These are phyloP conservation scores for Ptycholaimellus sp. DNA, from an alignment of 2,888 invertebrate genomes.

Conservation along the genomic window DNA sequence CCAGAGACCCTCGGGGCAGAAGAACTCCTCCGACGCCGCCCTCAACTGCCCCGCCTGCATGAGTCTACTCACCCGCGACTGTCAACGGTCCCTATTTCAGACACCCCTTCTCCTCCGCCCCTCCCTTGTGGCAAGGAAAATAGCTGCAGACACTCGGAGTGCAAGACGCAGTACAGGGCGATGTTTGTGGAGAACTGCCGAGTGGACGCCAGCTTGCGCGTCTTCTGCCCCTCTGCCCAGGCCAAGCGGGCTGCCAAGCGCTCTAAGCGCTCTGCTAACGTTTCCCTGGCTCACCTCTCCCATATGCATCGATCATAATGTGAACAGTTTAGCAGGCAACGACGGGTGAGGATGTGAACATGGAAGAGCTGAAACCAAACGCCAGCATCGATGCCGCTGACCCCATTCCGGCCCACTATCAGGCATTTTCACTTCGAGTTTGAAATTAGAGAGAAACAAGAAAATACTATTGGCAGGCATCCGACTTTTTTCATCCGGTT, in stretches of 20 bases:
- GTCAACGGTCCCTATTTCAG: slow-evolving; percentile 30
- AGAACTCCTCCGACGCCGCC: slow-evolving; percentile 37
- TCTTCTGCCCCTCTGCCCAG: slow-evolving; percentile 15
- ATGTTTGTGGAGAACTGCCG: slow-evolving; percentile 39
- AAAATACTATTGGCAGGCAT: slow-evolving; percentile 5
- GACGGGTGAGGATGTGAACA: neutral
- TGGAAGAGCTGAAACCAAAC: neutral
- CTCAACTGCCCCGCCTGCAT: slow-evolving; percentile 39
- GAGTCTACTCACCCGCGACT: slow-evolving; percentile 36
- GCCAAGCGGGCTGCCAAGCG: slow-evolving; percentile 1
- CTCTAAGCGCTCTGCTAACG: neutral
- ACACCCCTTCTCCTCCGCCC: neutral
- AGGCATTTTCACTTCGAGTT: too few species aligned
- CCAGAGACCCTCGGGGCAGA: too few species aligned
- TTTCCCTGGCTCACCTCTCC: neutral
- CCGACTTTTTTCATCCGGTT: slow-evolving; percentile 33
- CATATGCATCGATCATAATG: neutral
- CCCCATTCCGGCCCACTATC: too few species aligned
- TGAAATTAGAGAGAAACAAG: too few species aligned
- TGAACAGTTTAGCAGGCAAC: neutral
- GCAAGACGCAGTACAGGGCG: slow-evolving; percentile 36
- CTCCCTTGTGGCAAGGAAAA: too few species aligned
- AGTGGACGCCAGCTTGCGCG: slow-evolving; percentile 24
- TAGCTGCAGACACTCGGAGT: slow-evolving; percentile 32
- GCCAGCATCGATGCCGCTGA: too few species aligned